A percentile compares a stretch with the other conserved stretches of the same genome.
These are phyloP conservation scores for Corythornis leucogaster DNA, from an alignment of 2,797 vertebrate genomes.

Conservation along the genomic window DNA sequence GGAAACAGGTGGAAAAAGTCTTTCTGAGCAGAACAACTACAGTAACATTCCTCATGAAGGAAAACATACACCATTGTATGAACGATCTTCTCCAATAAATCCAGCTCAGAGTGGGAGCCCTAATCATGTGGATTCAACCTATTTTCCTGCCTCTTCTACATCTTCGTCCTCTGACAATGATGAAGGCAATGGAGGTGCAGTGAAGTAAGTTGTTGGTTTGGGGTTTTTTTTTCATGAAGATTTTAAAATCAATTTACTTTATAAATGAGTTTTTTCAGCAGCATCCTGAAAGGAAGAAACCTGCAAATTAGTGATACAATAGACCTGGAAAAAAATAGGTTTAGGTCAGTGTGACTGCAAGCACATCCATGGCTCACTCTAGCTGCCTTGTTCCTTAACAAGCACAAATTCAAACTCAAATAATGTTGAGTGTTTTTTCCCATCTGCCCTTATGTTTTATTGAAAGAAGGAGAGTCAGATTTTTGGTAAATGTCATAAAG, in stretches of 20 bases:
- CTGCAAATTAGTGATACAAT: background rate
- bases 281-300: background rate
- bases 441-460: background rate
- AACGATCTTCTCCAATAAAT: constrained; percentile 90
- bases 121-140: constrained; percentile 85
- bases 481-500: constrained; percentile 43
- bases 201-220: constrained; percentile 82
- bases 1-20: constrained; percentile 82
- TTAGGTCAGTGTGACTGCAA: background rate
- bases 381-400: background rate
- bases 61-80: constrained; percentile 94
- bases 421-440: background rate
- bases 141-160: constrained; percentile 88
- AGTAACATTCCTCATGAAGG: constrained; percentile 92
- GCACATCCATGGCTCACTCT: background rate
- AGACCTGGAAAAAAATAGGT: background rate
- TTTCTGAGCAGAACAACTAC: constrained; percentile 89
- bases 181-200: constrained; percentile 85
- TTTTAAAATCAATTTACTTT: background rate
- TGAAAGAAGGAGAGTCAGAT: background rate
- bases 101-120: constrained; percentile 84
- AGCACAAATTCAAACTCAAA: background rate
- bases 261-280: fast-evolving
- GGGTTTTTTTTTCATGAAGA: constrained; percentile 56
- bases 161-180: constrained; percentile 93